Base-by-base conservation (phyloP, 2,113 vertebrate species). In the Muntiacus reevesi region DNA sequence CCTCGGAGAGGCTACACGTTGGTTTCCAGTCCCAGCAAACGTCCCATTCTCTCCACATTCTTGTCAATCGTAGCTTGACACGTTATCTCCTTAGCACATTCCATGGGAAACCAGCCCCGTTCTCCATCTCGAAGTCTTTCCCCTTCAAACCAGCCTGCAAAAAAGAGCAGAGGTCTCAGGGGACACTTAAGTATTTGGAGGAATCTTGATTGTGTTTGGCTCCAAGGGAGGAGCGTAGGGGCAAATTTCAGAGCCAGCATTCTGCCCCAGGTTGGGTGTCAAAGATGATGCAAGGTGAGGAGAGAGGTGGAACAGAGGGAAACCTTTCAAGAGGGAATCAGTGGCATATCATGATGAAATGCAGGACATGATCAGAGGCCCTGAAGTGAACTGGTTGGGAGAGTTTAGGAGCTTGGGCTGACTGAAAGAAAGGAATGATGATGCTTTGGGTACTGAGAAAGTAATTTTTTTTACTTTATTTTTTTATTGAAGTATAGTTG, bases 11-110 rank as follows among this genome's bases (percentile, higher is more conserved):
- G 19, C 99, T 99, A 99, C 83, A 99, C 99, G 0, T 99, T 99
- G 82, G 99, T 99, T 97, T 99, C 99, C 50, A 99, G 98, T 5
- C 99, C 99, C 30, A 99, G 99, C 83, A 99, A 98, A 25, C 99
- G 99, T 54, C 99, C 99, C 99, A 99, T 99, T 74, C 99, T 98
- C 98, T 99, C 99, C 99, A 99, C 99, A 95, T 99, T 99, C 98
- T 99, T 99, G 95, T 99, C 99, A 1, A 99, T 99, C 0, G 99
- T 99, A 74, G 99, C 99, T 71, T 99, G 99, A 93, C 99, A 99
- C 0, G 99, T 99, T 98, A 99, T 99, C 59, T 98, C 99, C 97
- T 98, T 98, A 36, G 99, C 99, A 21, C 99, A 99, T 81, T 99
- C 99, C 0, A 98, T 98, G 1, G 99, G 99, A 97, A 99, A 99